These are phyloP conservation scores for Prenolepis imparis DNA, from an alignment of 2,888 invertebrate species.

Conservation along the genomic window DNA sequence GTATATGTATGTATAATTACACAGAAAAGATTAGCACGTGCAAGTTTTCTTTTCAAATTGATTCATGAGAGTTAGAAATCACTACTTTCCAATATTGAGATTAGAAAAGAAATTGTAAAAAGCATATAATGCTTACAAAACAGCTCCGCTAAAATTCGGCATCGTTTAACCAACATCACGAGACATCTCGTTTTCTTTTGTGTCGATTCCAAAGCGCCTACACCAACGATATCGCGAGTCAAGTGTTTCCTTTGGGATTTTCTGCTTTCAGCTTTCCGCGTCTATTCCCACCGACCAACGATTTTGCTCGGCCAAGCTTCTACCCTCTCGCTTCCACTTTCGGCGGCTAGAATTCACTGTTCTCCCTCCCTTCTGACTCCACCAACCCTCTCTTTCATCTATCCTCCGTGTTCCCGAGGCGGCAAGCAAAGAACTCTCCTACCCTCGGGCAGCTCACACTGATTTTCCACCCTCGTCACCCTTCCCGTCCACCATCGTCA, in stretches of 20 bases:
- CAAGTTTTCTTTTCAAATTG: slow-evolving; percentile 8
- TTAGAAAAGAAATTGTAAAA: background rate
- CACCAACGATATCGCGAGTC: slow-evolving; percentile 83
- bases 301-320: slow-evolving; percentile 62
- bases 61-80: slow-evolving; percentile 1
- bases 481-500: slow-evolving; percentile 58
- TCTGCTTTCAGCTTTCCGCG: slow-evolving; percentile 75
- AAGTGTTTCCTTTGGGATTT: slow-evolving; percentile 83
- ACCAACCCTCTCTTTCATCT: slow-evolving; percentile 62
- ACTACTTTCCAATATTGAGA: background rate
- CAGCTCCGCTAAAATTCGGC: slow-evolving; percentile 32
- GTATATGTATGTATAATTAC: background rate
- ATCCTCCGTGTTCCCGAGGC: slow-evolving; percentile 72
- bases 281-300: slow-evolving; percentile 49
- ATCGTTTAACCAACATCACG: slow-evolving; percentile 11
- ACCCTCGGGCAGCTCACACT: slow-evolving; percentile 75
- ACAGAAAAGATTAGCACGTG: background rate
- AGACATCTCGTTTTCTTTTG: slow-evolving; percentile 53
- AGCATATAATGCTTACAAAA: background rate
- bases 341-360: slow-evolving; percentile 38
- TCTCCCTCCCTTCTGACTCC: slow-evolving; percentile 58
- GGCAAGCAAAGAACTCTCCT: slow-evolving; percentile 79
- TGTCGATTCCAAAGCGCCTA: slow-evolving; percentile 69
- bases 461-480: slow-evolving; percentile 78
- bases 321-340: slow-evolving; percentile 46